Conservation (phyloP, 2,888 invertebrate species). For the Agrotis ipsilon region DNA sequence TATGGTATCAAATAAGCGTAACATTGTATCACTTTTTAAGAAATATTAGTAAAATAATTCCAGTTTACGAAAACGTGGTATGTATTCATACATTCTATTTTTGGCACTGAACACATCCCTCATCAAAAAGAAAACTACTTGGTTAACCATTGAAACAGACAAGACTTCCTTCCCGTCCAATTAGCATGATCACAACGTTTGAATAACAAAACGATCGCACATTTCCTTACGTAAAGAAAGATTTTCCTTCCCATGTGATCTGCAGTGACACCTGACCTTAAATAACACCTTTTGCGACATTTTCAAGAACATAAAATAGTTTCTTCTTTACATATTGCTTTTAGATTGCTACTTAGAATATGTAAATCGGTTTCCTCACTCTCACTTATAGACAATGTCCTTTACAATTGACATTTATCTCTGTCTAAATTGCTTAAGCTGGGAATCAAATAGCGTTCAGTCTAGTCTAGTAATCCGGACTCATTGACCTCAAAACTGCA, state of each 20-base stretch:
- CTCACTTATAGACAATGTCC: conserved; percentile 1
- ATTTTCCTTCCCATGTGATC: background rate
- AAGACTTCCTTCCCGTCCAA: background rate
- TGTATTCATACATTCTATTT: too few species aligned
- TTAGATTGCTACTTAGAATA: conserved; percentile 9
- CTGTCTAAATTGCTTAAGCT: background rate
- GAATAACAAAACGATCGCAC: background rate
- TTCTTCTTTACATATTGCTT: background rate
- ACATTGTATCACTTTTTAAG: too few species aligned
- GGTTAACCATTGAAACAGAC: too few species aligned
- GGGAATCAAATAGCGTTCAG: conserved; percentile 9
- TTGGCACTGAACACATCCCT: too few species aligned
- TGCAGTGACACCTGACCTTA: background rate
- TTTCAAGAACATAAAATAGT: background rate
- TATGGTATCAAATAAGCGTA: too few species aligned
- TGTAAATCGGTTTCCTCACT: conserved; percentile 23
- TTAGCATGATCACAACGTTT: background rate
- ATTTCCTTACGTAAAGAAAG: background rate
- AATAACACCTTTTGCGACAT: conserved; percentile 2
- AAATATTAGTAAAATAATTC: too few species aligned
- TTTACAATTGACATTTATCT: conserved; percentile 9
- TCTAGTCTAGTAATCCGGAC: background rate
- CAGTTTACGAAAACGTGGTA: too few species aligned
- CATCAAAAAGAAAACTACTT: background rate
- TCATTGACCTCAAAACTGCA: conserved; percentile 2